Base-by-base conservation (phyloP, 1,140 invertebrate genomes). In the Scaptodrosophila lebanonensis region DNA sequence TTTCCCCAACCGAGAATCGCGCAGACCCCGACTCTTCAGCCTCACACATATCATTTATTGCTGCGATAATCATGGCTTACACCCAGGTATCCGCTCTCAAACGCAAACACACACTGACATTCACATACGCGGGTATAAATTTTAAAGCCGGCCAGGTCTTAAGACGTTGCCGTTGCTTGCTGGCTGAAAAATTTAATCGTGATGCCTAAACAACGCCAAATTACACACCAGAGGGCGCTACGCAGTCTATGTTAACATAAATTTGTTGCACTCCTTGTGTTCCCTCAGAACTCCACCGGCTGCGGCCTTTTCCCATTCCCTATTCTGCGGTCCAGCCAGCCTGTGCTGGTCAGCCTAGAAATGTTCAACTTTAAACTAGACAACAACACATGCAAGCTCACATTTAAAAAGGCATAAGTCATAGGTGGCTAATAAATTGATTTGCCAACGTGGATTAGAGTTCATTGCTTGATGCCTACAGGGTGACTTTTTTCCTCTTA, bases 351-450 rank as follows among this genome's bases (percentile, higher is more conserved):
- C 32, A 43, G 17, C 38, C 47, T 44, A 56, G 53, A 58, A 67
- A 52, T 53, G 62, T 52, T 59, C 68, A 56, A 77, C 54, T 67
- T 63, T 44, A 66, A 66, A 66, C 51, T 66, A 66, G 75, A 35
- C 67, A 42, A 8, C 3, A 79, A 82, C 75, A 75, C 75, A 84
- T 84, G 82, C 67, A 84, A 84, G 82, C 82, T 64, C 82, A 75
- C 82, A 84, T 84, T 84, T 84, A 84, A 84, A 82, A 84, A 84
- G 56, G 70, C 82, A 84, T 84, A 84, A 84, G 75, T 84, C 82
- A 84, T 84, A 84, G 70, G 54, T 84, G 73, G 73, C 75, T 84
- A 82, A 84, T 84, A 84, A 82, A 84, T 84, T 84, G 82, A 84
- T 84, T 82, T 72, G 67, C 73, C 43, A 69, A 77, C 70, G 77